These are phyloP conservation scores for Mythimna loreyi DNA, from an alignment of 2,888 invertebrate genomes.

Conservation along the genomic window DNA sequence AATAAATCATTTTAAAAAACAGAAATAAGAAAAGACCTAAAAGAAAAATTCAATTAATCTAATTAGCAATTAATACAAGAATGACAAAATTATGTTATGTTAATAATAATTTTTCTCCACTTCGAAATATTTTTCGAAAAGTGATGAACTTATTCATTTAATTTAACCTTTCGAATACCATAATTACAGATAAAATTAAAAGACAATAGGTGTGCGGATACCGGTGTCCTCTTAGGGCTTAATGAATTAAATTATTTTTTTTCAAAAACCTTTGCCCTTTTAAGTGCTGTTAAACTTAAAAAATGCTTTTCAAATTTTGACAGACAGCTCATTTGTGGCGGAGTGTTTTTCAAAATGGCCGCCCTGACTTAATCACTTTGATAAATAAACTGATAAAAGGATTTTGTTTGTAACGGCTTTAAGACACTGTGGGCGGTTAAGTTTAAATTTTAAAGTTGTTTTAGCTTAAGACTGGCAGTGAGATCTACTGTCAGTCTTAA, in stretches of 20 bases:
- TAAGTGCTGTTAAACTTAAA: slow-evolving; percentile 49
- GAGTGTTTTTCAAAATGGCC: slow-evolving; percentile 63
- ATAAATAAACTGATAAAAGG: slow-evolving; percentile 75
- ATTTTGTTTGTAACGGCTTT: slow-evolving; percentile 65
- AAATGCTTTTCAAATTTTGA: slow-evolving; percentile 66
- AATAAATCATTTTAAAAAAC: too few relatives aligned
- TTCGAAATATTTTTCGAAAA: slow-evolving; percentile 29
- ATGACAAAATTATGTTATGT: too few relatives aligned
- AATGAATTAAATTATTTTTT: too few relatives aligned
- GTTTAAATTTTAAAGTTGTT: slow-evolving; percentile 22
- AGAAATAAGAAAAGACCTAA: too few relatives aligned
- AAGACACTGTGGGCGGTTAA: slow-evolving; percentile 74
- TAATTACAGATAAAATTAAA: too few relatives aligned
- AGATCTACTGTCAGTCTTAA: too few relatives aligned
- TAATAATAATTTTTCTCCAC: not conserved
- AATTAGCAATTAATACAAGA: too few relatives aligned
- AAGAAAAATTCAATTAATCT: too few relatives aligned
- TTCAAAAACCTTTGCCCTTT: slow-evolving; percentile 46
- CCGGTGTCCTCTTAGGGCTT: too few relatives aligned
- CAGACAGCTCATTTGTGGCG: slow-evolving; percentile 59
- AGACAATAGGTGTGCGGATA: too few relatives aligned
- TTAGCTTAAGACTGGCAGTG: slow-evolving; percentile 5
- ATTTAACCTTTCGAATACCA: too few relatives aligned
- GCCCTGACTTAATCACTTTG: slow-evolving; percentile 65
- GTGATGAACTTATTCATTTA: slow-evolving; percentile 17